Evolutionary conservation across 2,888 invertebrate genomes (phyloP).

Genomic region (Odontocerum albicorne): DNA sequence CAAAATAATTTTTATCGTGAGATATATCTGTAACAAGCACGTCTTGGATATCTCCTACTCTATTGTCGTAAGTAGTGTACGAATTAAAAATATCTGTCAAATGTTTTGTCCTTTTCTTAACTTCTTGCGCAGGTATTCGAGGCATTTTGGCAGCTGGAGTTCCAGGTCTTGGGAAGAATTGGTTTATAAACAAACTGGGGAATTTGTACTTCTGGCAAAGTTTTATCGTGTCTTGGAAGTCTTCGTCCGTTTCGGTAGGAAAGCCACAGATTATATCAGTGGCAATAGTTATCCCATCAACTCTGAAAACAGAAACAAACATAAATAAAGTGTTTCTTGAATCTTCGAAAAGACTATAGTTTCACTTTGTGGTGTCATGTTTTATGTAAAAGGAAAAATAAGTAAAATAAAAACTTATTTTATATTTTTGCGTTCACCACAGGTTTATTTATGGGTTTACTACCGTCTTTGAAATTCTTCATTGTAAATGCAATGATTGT

Average conservation of each 20-base stretch:
- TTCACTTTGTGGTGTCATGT: too few relatives aligned
- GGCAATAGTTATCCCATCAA: conserved; percentile 89
- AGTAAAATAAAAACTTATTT: too few relatives aligned
- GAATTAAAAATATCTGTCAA: conserved; percentile 88
- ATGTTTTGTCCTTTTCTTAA: conserved; percentile 85
- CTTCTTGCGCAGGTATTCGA: conserved; percentile 81
- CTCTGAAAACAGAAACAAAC: conserved; percentile 53
- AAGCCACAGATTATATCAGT: conserved; percentile 99
- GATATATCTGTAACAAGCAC: conserved; percentile 93
- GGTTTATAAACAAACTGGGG: conserved; percentile 95
- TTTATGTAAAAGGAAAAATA: too few relatives aligned
- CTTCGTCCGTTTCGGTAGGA: conserved; percentile 89
- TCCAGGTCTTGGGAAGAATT: conserved; percentile 95
- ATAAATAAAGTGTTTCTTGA: neutral
- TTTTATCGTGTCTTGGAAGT: conserved; percentile 86
- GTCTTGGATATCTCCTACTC: conserved; percentile 67
- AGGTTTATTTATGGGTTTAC: too few relatives aligned
- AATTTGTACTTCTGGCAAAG: conserved; percentile 87
- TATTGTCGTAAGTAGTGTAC: conserved; percentile 79
- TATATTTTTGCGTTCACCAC: too few relatives aligned
- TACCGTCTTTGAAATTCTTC: neutral
- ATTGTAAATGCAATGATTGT: neutral
- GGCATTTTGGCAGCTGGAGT: conserved; percentile 93
- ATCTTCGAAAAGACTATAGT: too few relatives aligned
- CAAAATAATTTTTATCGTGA: conserved; percentile 86